Base-by-base conservation (phyloP, 2,888 invertebrate species). In the Pristionchus mayeri region DNA sequence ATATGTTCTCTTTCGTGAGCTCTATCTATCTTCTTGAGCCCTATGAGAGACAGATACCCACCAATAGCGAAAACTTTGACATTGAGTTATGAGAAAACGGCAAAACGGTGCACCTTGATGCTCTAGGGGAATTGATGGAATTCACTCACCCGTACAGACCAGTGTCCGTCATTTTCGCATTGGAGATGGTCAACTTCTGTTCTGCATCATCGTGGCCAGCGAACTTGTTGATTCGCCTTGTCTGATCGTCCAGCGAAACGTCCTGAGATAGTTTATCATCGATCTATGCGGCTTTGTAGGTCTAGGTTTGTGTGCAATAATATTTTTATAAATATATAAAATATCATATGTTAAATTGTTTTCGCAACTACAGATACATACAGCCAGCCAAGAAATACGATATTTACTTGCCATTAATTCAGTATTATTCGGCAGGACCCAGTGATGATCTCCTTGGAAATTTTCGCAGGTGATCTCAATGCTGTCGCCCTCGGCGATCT, bases 401-500 rank as follows among this genome's bases (percentile, higher is more conserved):
- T n/a, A n/a, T n/a, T n/a, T n/a, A n/a, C n/a, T n/a, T n/a, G n/a
- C n/a, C n/a, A n/a, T n/a, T n/a, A n/a, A n/a, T n/a, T 84, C 84
- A 30, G 30, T 37, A 40, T 84, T 84, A 34, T 84, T 54, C 7
- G 84, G 84, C 21, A 71, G 71, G 6, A 54, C 40, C 84, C 84
- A 84, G 24, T 9, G 6, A 21, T 84, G 84, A 40, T 34, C 24
- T 21, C 34, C 71, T n/a, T 71, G 34, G 34, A 67, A 48, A 27
- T 27, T 27, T 24, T 71, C 75, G 54, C 84, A 84, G 7, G 54
- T 50, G n/a, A 84, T 2, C 30, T 75, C 54, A 24, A 84, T 54
- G 21, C 37, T 75, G 11, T 75, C 75, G 18, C 84, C 84, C n/a
- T 84, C 84, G 6, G 52, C 37, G 24, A 84, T 75, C 84, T 84